Conservation (phyloP, 2,113 vertebrate genomes). For the Ictalurus punctatus region DNA sequence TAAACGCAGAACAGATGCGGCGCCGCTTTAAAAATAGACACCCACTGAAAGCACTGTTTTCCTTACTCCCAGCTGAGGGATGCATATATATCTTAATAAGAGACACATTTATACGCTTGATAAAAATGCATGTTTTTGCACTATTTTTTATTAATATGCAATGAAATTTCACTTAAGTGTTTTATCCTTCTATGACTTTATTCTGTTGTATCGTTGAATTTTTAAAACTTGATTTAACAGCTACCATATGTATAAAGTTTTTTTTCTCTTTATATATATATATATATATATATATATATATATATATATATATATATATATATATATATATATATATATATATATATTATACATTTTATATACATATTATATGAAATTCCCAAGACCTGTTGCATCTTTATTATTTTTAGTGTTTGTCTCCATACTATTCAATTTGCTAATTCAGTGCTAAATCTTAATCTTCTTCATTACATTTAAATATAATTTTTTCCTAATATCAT, state of each 20-base stretch:
- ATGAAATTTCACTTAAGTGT: not conserved
- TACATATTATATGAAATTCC: not conserved
- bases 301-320: too few species aligned
- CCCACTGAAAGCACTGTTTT: constrained; percentile 49
- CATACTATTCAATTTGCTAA: not conserved
- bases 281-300: too few species aligned
- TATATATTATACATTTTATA: too few species aligned
- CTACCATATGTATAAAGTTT: not conserved
- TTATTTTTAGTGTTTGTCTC: not conserved
- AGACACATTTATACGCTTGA: not conserved
- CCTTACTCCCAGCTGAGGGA: not conserved
- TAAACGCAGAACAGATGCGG: constrained; percentile 46
- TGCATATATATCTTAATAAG: not conserved
- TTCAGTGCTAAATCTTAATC: not conserved
- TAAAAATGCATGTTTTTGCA: not conserved
- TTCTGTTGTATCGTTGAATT: not conserved
- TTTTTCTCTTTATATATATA: too few species aligned
- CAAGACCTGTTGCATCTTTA: not conserved
- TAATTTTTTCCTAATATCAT: not conserved
- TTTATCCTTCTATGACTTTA: not conserved
- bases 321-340: too few species aligned
- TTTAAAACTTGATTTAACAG: not conserved
- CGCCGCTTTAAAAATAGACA: constrained; percentile 26
- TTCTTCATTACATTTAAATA: not conserved
- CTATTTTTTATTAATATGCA: not conserved